Evolutionary conservation across 1,140 invertebrate genomes (phyloP).

Genomic region (Aphidius ervi): DNA sequence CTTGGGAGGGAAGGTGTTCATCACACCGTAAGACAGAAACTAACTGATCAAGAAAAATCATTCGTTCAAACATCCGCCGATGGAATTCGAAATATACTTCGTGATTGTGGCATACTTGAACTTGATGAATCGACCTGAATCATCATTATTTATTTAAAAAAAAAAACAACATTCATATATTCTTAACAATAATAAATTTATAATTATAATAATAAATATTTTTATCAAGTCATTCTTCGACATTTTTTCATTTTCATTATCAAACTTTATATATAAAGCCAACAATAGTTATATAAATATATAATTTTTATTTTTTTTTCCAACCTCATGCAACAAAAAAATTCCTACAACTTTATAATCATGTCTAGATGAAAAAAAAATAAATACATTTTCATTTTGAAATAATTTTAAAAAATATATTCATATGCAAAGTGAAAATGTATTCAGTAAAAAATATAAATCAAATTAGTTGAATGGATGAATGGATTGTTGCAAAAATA

Average conservation of each 20-base stretch:
- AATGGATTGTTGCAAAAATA: constrained; percentile 18
- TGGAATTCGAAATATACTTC: constrained; percentile 44
- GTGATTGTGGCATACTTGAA: constrained; percentile 38
- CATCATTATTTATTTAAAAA: constrained; percentile 3
- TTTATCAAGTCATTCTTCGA: not conserved
- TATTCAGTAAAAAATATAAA: constrained; percentile 13
- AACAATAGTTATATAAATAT: no score
- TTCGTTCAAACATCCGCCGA: constrained; percentile 53
- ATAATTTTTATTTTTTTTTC: no score
- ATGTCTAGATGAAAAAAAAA: no score
- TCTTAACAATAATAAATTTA: not conserved
- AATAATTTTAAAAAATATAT: constrained; percentile 1
- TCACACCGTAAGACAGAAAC: constrained; percentile 55
- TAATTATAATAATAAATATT: not conserved
- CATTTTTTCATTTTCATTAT: not conserved
- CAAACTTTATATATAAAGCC: no score
- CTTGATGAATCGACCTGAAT: constrained; percentile 12
- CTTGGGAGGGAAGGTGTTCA: constrained; percentile 58
- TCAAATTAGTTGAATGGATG: constrained; percentile 22
- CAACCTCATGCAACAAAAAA: no score
- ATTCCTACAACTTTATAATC: no score
- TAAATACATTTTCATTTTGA: no score
- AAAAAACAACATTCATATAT: constrained; percentile 9
- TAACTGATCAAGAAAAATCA: constrained; percentile 53
- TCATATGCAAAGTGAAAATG: constrained; percentile 1